Evolutionary conservation across 2,113 vertebrate species (phyloP).

Genomic region (Lasiurus cinereus): DNA sequence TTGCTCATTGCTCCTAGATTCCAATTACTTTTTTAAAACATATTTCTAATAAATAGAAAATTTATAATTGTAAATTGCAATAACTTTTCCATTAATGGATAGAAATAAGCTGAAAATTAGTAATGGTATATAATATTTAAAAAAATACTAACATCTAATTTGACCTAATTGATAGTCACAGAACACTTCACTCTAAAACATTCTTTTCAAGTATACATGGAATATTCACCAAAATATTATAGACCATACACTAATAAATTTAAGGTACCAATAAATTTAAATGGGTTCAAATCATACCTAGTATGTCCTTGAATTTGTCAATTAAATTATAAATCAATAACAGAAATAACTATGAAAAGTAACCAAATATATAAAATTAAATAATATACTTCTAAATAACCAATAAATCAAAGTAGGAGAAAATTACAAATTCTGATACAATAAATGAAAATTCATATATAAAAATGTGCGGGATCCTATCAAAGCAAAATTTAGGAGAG

Average conservation of each 20-base stretch:
- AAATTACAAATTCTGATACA: not conserved
- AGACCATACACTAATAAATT: not conserved
- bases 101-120: not conserved
- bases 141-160: not conserved
- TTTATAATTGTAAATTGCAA: not conserved
- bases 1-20: not conserved
- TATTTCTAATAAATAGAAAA: not conserved
- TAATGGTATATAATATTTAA: not conserved
- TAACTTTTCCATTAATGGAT: not conserved
- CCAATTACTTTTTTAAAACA: not conserved
- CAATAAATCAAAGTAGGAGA: not conserved
- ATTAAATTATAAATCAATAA: not conserved
- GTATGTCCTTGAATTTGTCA: not conserved
- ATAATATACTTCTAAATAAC: not conserved
- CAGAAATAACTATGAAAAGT: not conserved
- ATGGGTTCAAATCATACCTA: not conserved
- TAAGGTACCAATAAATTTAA: not conserved
- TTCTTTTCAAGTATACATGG: not conserved
- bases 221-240: not conserved
- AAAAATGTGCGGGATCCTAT: not conserved
- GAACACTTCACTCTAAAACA: not conserved
- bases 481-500: not conserved
- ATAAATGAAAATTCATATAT: not conserved
- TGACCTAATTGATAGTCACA: not conserved
- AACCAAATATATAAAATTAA: not conserved